Evolutionary conservation across 1,140 invertebrate genomes (phyloP).

Genomic region (Cydia pomonella): DNA sequence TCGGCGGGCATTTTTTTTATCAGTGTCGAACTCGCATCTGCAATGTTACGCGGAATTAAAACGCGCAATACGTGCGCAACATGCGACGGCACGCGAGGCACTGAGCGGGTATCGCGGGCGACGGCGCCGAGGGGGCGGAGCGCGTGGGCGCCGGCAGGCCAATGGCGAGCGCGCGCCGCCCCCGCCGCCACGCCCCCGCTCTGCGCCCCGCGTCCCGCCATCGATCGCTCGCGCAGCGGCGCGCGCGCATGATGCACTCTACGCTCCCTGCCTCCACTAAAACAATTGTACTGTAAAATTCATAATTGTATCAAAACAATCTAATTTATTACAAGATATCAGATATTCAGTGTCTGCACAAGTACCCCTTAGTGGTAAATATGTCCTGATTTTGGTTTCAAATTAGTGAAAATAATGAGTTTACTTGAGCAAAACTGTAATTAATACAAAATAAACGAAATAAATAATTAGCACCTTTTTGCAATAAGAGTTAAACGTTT

Average conservation of each 20-base stretch:
- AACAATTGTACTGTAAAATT: background rate
- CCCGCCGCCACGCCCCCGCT: constrained; percentile 36
- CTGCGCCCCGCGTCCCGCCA: constrained; percentile 42
- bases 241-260: constrained; percentile 35
- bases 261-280: constrained; percentile 20
- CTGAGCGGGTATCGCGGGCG: constrained; percentile 53
- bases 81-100: constrained; percentile 66
- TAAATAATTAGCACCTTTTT: too few species aligned
- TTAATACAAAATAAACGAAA: too few species aligned
- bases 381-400: background rate
- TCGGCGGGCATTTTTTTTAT: constrained; percentile 68
- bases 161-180: constrained; percentile 54
- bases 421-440: too few species aligned
- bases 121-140: constrained; percentile 47
- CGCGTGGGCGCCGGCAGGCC: constrained; percentile 51
- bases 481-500: background rate
- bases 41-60: constrained; percentile 55
- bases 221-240: constrained; percentile 40
- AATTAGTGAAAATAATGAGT: background rate
- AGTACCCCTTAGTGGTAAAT: background rate
- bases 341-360: background rate
- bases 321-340: background rate
- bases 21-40: constrained; percentile 67
- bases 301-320: background rate
- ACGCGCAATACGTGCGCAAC: constrained; percentile 52